phyloP scores from a whole-genome alignment of 1,140 invertebrate species.

The Sarcophaga bullata region DNA sequence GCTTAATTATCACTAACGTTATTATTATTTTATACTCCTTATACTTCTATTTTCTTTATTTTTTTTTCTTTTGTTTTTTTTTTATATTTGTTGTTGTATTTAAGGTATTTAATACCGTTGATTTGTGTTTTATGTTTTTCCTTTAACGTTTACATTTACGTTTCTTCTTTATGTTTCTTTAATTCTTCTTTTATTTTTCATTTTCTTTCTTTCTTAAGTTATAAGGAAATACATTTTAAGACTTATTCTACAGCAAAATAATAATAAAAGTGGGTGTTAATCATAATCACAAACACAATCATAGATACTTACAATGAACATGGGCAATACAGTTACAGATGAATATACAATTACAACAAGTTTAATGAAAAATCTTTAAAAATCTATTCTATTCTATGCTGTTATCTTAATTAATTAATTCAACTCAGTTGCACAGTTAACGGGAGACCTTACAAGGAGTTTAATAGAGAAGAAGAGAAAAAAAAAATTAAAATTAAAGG shows the following conservation, averaged over 20 bases:
- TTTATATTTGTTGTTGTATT: too few relatives aligned
- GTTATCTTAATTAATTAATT: not conserved
- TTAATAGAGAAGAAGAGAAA: too few relatives aligned
- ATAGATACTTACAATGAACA: not conserved
- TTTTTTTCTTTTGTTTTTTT: too few relatives aligned
- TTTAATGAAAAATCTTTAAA: not conserved
- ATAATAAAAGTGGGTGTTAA: not conserved
- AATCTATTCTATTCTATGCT: not conserved
- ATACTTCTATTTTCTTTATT: too few relatives aligned
- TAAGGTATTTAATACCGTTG: conserved; percentile 16
- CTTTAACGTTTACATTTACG: too few relatives aligned
- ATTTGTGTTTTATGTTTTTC: conserved; percentile 10
- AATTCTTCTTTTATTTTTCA: too few relatives aligned
- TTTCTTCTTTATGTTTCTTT: too few relatives aligned
- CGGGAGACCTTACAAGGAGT: not conserved
- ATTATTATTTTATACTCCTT: not conserved
- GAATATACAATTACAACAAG: not conserved
- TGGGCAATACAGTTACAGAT: not conserved
- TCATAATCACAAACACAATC: not conserved
- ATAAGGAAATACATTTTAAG: too few relatives aligned
- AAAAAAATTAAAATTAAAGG: too few relatives aligned
- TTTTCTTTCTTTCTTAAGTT: too few relatives aligned
- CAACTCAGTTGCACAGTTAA: not conserved
- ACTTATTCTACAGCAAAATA: not conserved
- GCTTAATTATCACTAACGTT: conserved; percentile 36